These are phyloP conservation scores for Drosophila bifasciata DNA, from an alignment of 1,140 invertebrate genomes.

Conservation along the genomic window DNA sequence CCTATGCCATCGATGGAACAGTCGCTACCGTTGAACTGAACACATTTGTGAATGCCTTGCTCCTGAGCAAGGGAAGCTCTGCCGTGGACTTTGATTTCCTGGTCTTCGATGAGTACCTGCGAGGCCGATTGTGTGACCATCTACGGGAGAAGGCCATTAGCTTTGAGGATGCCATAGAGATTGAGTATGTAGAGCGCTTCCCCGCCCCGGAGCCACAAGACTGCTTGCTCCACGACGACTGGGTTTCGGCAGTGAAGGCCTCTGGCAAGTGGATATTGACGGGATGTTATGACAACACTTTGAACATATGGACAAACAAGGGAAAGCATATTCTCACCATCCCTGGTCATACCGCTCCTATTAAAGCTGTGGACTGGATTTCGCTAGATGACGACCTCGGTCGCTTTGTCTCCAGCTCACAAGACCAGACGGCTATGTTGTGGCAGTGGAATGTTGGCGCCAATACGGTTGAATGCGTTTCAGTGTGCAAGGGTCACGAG, in stretches of 20 bases:
- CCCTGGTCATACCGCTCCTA: conserved; percentile 92
- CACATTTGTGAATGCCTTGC: conserved; percentile 91
- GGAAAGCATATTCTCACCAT: conserved; percentile 93
- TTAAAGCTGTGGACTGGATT: conserved; percentile 95
- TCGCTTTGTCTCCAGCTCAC: conserved; percentile 94
- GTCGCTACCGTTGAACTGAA: conserved; percentile 90
- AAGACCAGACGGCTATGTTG: conserved; percentile 95
- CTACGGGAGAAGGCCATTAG: conserved; percentile 88
- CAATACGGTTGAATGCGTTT: conserved; percentile 92
- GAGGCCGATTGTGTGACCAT: conserved; percentile 86
- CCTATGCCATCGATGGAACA: conserved; percentile 90
- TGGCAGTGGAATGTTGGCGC: conserved; percentile 93
- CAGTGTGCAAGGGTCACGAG: conserved; percentile 94
- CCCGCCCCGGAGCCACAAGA: conserved; percentile 95
- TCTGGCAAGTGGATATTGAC: conserved; percentile 93
- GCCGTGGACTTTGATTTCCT: conserved; percentile 95
- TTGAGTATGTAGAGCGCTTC: conserved; percentile 95
- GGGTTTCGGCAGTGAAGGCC: conserved; percentile 94
- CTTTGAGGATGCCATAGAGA: conserved; percentile 91
- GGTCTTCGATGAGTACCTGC: conserved; percentile 91
- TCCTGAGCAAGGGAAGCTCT: conserved; percentile 84
- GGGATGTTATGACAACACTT: conserved; percentile 97
- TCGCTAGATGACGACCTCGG: conserved; percentile 87
- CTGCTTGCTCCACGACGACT: conserved; percentile 96
- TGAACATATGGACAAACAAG: conserved; percentile 94